A percentile compares a stretch with the other conserved stretches of the same genome.
These are phyloP conservation scores for Macaria notata DNA, from an alignment of 2,888 invertebrate species.

Conservation along the genomic window DNA sequence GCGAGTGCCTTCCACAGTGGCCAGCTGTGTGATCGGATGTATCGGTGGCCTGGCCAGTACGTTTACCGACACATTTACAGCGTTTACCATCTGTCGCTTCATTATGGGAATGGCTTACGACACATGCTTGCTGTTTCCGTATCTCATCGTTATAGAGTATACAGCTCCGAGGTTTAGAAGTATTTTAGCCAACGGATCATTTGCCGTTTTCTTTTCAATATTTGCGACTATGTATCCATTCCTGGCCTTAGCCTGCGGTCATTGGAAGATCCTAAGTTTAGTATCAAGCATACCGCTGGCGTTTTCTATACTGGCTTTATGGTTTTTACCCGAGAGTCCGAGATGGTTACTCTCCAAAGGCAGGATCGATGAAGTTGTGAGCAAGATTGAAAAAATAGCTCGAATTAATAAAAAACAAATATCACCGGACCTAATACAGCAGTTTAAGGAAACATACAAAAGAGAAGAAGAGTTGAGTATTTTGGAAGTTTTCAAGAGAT, in stretches of 20 bases:
- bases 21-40: constrained; percentile 50
- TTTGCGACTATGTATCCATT: constrained; percentile 51
- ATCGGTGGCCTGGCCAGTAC: constrained; percentile 51
- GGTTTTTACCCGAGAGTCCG: constrained; percentile 57
- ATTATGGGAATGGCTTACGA: constrained; percentile 60
- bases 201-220: constrained; percentile 53
- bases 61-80: constrained; percentile 46
- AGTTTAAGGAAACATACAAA: constrained; percentile 43
- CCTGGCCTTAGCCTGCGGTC: constrained; percentile 52
- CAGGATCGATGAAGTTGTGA: constrained; percentile 51
- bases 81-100: constrained; percentile 53
- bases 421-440: constrained; percentile 47
- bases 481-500: constrained; percentile 51
- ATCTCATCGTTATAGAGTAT: constrained; percentile 57
- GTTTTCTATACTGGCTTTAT: constrained; percentile 47
- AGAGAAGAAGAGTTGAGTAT: constrained; percentile 39
- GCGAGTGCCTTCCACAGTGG: constrained; percentile 52
- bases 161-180: constrained; percentile 59
- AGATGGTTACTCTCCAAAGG: constrained; percentile 58
- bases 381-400: constrained; percentile 49
- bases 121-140: constrained; percentile 57
- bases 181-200: constrained; percentile 51
- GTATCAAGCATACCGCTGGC: constrained; percentile 55
- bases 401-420: constrained; percentile 53
- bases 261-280: constrained; percentile 57